These are phyloP conservation scores for Synanthedon myopaeformis DNA, from an alignment of 2,888 invertebrate genomes.

Conservation along the genomic window DNA sequence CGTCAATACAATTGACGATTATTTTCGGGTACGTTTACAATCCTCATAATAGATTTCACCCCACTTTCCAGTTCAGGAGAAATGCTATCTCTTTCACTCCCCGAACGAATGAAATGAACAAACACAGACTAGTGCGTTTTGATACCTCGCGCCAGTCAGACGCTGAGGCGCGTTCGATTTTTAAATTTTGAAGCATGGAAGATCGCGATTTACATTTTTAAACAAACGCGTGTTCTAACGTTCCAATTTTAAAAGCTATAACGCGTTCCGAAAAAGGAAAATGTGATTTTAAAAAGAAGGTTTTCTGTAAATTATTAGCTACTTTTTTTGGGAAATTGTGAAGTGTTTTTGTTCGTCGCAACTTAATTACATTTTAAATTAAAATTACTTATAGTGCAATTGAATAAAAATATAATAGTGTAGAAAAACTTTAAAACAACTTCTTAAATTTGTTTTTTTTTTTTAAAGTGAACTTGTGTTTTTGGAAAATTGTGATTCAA, in stretches of 20 bases:
- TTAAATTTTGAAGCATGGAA: slow-evolving; percentile 7
- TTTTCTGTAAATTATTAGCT: too few relatives aligned
- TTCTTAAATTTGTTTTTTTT: background rate
- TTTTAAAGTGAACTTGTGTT: background rate
- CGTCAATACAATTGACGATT: background rate
- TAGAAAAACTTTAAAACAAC: background rate
- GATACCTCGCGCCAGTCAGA: slow-evolving; percentile 20
- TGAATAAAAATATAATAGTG: background rate
- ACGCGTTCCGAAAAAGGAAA: background rate
- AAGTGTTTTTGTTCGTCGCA: too few relatives aligned
- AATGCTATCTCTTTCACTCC: slow-evolving; percentile 31
- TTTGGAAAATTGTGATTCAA: background rate
- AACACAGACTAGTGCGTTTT: slow-evolving; percentile 42
- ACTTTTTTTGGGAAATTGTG: too few relatives aligned
- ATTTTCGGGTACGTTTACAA: slow-evolving; percentile 14
- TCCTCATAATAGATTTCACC: slow-evolving; percentile 43
- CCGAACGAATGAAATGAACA: slow-evolving; percentile 19
- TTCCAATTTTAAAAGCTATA: background rate
- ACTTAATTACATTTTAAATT: background rate
- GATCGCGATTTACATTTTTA: slow-evolving; percentile 19
- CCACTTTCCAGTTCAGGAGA: slow-evolving; percentile 16
- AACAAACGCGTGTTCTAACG: slow-evolving; percentile 3
- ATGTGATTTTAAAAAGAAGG: background rate
- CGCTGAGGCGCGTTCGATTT: slow-evolving; percentile 14
- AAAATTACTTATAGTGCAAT: background rate